Conservation (phyloP, 2,797 vertebrate species). For the Apodemus agrarius region DNA sequence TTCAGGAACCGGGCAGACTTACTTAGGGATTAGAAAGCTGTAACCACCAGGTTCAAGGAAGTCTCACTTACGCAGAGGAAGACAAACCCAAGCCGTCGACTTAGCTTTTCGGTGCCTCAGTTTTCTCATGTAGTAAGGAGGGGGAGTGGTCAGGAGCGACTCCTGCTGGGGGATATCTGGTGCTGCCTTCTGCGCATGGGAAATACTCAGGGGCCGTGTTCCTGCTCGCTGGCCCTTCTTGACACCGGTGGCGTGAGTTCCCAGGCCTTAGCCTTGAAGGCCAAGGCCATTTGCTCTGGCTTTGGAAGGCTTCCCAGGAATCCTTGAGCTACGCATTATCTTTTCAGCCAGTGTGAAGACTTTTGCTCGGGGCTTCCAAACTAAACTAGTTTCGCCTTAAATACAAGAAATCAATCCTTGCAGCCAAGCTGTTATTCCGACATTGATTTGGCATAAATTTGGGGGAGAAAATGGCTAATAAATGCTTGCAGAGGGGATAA, state of each 20-base stretch:
- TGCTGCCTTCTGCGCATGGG: no score
- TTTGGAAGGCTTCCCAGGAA: background rate
- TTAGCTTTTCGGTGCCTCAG: background rate
- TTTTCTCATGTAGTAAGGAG: background rate
- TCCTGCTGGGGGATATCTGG: background rate
- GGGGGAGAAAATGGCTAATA: constrained; percentile 51
- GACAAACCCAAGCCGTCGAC: background rate
- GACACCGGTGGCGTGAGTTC: background rate
- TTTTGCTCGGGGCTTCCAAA: constrained; percentile 41
- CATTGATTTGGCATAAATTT: constrained; percentile 73
- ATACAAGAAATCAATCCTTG: constrained; percentile 65
- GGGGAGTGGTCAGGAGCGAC: background rate
- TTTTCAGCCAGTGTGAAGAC: background rate
- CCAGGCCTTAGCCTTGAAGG: background rate
- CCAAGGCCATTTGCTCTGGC: background rate
- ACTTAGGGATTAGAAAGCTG: background rate
- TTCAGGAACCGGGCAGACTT: background rate
- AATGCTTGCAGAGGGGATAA: constrained; percentile 8
- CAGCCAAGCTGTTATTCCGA: background rate
- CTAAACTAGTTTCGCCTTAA: constrained; percentile 46
- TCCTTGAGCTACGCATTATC: background rate
- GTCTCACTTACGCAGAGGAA: background rate
- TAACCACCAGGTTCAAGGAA: background rate
- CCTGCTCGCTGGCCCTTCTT: background rate
- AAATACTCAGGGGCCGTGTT: fast-evolving